Conservation (phyloP, 2,888 invertebrate species). For the Standfussiana lucernea region DNA sequence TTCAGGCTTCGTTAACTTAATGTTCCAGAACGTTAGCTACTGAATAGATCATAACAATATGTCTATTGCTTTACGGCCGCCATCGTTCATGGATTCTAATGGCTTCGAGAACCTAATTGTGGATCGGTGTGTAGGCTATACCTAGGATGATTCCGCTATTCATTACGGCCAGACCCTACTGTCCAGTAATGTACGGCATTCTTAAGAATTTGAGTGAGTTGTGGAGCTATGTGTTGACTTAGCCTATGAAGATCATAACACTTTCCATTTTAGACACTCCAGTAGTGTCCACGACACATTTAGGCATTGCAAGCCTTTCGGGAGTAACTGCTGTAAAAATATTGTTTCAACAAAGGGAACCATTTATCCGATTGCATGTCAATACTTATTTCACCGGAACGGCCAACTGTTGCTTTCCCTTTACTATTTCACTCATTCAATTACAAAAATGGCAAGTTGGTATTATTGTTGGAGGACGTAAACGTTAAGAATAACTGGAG, state of each 20-base stretch:
- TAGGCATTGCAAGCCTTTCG: constrained; percentile 9
- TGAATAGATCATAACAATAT: neutral
- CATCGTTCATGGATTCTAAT: neutral
- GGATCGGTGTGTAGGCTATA: neutral
- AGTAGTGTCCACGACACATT: neutral
- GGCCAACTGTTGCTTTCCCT: constrained; percentile 71
- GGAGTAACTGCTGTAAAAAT: constrained; percentile 30
- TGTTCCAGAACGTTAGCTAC: constrained; percentile 19
- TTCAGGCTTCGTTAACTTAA: constrained; percentile 40
- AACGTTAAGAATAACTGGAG: constrained; percentile 81
- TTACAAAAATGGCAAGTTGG: constrained; percentile 78
- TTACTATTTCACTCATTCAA: constrained; percentile 77
- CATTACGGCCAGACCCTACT: neutral
- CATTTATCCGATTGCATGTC: constrained; percentile 59
- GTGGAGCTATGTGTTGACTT: neutral
- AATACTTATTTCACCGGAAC: constrained; percentile 70
- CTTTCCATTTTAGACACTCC: neutral
- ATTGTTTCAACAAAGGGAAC: constrained; percentile 45
- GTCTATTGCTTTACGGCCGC: neutral
- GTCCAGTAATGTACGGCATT: neutral
- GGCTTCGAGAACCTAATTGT: neutral
- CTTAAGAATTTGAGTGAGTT: neutral
- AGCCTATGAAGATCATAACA: neutral
- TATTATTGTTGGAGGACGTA: constrained; percentile 78
- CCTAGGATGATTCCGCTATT: neutral